A percentile compares a stretch with the other conserved stretches of the same genome.
Evolutionary conservation across 1,140 invertebrate genomes (phyloP).

Genomic region (Lordiphosa clarofinis): DNA sequence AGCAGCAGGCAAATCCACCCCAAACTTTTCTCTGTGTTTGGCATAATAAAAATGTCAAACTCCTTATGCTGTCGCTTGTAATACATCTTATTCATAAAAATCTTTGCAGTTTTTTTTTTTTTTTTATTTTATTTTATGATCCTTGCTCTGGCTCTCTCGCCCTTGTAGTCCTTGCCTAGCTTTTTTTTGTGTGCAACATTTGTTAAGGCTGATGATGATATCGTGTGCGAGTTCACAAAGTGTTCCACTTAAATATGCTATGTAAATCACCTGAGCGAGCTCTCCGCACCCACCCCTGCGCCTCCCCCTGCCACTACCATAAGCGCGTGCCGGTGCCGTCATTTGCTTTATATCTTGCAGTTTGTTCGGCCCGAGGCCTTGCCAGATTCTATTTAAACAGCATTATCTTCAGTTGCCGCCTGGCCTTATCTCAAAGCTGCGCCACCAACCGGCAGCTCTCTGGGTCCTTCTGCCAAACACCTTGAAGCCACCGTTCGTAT

Average conservation of each 20-base stretch:
- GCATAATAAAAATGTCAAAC: slow-evolving; percentile 76
- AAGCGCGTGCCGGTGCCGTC: slow-evolving; percentile 51
- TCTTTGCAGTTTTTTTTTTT: slow-evolving; percentile 36
- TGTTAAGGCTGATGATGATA: slow-evolving; percentile 62
- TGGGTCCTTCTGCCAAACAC: slow-evolving; percentile 9
- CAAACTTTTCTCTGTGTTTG: slow-evolving; percentile 28
- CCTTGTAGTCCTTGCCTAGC: slow-evolving; percentile 29
- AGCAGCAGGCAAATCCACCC: not conserved
- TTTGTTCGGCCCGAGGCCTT: slow-evolving; percentile 43
- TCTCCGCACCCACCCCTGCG: not conserved
- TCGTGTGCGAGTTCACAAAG: slow-evolving; percentile 59
- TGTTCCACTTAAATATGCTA: slow-evolving; percentile 77
- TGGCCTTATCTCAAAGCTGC: slow-evolving; percentile 43
- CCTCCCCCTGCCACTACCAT: not conserved
- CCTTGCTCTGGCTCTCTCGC: slow-evolving; percentile 14
- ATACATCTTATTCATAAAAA: slow-evolving; percentile 77
- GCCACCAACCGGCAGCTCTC: not conserved
- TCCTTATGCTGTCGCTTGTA: slow-evolving; percentile 72
- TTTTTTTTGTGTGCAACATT: slow-evolving; percentile 44
- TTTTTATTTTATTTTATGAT: slow-evolving; percentile 8
- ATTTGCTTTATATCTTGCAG: slow-evolving; percentile 70
- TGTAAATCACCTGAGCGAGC: slow-evolving; percentile 70
- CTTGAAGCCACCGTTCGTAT: slow-evolving; percentile 15
- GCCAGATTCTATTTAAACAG: slow-evolving; percentile 71
- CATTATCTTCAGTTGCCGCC: slow-evolving; percentile 63